phyloP scores from a whole-genome alignment of 1,140 invertebrate genomes.

The Grapholita molesta region DNA sequence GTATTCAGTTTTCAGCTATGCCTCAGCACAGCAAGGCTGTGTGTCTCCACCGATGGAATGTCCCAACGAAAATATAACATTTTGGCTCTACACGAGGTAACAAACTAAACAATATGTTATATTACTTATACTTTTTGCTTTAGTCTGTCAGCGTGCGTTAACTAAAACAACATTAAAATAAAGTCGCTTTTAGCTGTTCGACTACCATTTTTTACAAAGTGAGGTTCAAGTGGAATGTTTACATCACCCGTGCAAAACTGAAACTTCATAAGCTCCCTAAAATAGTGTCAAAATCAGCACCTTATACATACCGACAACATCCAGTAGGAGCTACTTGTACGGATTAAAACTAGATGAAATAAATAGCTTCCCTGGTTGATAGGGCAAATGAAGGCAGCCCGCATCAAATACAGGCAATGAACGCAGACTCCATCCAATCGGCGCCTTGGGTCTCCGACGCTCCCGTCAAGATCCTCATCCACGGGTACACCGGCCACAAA shows the following conservation, averaged over 20 bases:
- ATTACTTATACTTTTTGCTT: not conserved
- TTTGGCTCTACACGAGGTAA: conserved; percentile 79
- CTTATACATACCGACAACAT: too few species aligned
- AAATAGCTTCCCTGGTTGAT: not conserved
- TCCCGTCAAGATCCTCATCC: conserved; percentile 75
- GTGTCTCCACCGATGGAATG: conserved; percentile 62
- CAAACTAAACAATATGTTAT: not conserved
- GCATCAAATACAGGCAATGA: conserved; percentile 54
- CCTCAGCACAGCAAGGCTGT: conserved; percentile 31
- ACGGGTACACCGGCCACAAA: conserved; percentile 79
- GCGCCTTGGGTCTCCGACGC: conserved; percentile 65
- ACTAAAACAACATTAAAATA: too few species aligned
- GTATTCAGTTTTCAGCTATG: conserved; percentile 20
- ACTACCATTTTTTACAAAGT: too few species aligned
- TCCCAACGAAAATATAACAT: conserved; percentile 80
- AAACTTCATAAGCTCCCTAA: too few species aligned
- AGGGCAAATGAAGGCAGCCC: conserved; percentile 72
- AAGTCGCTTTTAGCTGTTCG: too few species aligned
- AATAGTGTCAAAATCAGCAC: too few species aligned
- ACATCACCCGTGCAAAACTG: too few species aligned
- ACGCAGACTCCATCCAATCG: conserved; percentile 56
- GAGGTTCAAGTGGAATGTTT: too few species aligned
- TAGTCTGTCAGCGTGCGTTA: not conserved
- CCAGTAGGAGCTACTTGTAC: too few species aligned
- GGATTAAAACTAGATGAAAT: not conserved